A percentile compares a stretch with the other conserved stretches of the same genome.
phyloP scores from a whole-genome alignment of 1,140 invertebrate genomes.

The Thereuonema tuberculata region DNA sequence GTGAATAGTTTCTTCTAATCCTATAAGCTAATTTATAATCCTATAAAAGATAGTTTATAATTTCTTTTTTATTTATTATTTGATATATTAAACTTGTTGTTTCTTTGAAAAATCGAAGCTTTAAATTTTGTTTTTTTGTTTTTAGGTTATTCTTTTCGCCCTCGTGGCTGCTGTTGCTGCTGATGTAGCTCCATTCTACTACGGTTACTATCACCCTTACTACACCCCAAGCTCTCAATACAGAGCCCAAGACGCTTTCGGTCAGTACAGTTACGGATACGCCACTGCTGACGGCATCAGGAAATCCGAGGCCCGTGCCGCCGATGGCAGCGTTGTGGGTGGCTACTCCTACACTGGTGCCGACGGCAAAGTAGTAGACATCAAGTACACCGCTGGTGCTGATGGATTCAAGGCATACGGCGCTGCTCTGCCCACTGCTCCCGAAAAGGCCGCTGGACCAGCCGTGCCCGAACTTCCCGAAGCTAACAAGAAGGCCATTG shows the following conservation, averaged over 20 bases:
- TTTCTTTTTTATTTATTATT: too few species aligned
- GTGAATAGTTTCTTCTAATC: too few species aligned
- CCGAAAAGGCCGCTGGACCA: background rate
- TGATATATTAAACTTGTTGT: too few species aligned
- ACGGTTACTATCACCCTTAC: background rate
- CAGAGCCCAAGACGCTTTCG: background rate
- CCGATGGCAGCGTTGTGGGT: conserved; percentile 30
- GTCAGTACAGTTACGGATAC: conserved; percentile 6
- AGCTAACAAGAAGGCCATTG: too few species aligned
- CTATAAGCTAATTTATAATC: too few species aligned
- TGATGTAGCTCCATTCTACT: too few species aligned
- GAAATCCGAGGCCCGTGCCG: background rate
- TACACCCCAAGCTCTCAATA: background rate
- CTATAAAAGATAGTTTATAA: too few species aligned
- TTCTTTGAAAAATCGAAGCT: too few species aligned
- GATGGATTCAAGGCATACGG: conserved; percentile 66
- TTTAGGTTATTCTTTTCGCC: too few species aligned
- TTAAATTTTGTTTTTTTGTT: too few species aligned
- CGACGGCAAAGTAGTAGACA: conserved; percentile 47
- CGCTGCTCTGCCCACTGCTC: conserved; percentile 52
- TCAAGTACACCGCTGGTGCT: conserved; percentile 66
- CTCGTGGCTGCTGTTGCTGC: too few species aligned
- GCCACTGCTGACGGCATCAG: background rate
- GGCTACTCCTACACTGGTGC: conserved; percentile 53
- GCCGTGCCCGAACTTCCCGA: background rate